phyloP scores from a whole-genome alignment of 2,888 invertebrate genomes.

The Lamellibrachia columna region DNA sequence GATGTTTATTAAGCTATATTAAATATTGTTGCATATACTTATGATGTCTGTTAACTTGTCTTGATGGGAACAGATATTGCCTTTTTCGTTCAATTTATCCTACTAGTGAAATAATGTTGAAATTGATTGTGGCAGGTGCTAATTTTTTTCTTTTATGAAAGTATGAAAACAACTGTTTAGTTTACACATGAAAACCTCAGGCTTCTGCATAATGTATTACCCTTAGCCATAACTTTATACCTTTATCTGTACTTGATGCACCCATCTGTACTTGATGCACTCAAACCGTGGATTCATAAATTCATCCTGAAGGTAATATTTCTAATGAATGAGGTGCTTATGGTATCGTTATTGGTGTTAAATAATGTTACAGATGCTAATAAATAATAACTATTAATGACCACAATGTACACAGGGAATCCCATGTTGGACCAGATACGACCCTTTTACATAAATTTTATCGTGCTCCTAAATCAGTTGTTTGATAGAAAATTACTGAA shows the following conservation, averaged over 20 bases:
- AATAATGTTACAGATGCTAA: not conserved
- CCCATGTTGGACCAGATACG: not conserved
- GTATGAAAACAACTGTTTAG: not conserved
- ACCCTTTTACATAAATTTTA: not conserved
- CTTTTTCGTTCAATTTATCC: not conserved
- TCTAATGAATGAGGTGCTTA: not conserved
- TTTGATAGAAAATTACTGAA: not conserved
- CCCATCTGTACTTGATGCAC: not conserved
- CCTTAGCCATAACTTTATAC: too few relatives aligned
- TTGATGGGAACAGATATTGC: not conserved
- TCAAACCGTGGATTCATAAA: not conserved
- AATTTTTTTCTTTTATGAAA: not conserved
- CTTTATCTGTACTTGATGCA: not conserved
- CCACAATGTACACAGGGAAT: not conserved
- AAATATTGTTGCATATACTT: not conserved
- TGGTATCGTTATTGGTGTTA: not conserved
- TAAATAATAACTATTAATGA: not conserved
- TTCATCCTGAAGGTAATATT: not conserved
- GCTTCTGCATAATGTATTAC: too few relatives aligned
- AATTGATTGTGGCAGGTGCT: not conserved
- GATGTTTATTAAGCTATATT: not conserved
- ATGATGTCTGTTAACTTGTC: not conserved
- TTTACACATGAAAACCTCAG: not conserved
- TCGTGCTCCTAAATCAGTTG: not conserved
- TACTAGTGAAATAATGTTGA: not conserved